These are phyloP conservation scores for Orthosia gothica DNA, from an alignment of 2,888 invertebrate species.

Conservation along the genomic window DNA sequence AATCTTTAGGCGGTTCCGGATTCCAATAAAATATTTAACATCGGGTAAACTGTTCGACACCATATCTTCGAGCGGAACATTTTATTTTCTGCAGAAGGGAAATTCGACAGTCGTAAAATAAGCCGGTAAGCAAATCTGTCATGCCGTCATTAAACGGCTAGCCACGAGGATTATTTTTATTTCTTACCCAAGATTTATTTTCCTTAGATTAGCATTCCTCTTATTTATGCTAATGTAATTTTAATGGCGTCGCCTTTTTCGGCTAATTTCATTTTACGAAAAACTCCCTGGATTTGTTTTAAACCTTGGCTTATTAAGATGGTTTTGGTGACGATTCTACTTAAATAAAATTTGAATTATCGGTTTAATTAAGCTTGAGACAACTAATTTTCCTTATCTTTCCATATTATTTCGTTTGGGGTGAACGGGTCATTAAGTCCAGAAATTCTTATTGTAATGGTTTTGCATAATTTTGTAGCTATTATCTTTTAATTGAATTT, in stretches of 20 bases:
- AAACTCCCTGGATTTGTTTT: slow-evolving; percentile 88
- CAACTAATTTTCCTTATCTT: slow-evolving; percentile 69
- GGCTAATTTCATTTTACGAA: slow-evolving; percentile 90
- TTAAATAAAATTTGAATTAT: slow-evolving; percentile 85
- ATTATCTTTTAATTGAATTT: slow-evolving; percentile 69
- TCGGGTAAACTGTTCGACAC: slow-evolving; percentile 51
- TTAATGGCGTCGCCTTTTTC: slow-evolving; percentile 90
- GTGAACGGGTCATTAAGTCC: slow-evolving; percentile 65
- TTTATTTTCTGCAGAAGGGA: slow-evolving; percentile 65
- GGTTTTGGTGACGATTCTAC: slow-evolving; percentile 83
- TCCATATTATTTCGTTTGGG: slow-evolving; percentile 59
- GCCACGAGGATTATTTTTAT: slow-evolving; percentile 88
- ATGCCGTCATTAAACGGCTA: slow-evolving; percentile 83
- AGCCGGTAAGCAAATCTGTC: slow-evolving; percentile 79
- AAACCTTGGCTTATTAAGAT: slow-evolving; percentile 87
- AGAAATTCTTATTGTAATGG: slow-evolving; percentile 61
- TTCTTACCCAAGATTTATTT: slow-evolving; percentile 89
- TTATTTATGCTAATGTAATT: slow-evolving; percentile 92
- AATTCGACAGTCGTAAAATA: slow-evolving; percentile 69
- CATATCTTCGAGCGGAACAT: slow-evolving; percentile 50
- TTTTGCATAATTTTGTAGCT: slow-evolving; percentile 42
- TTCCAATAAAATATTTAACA: slow-evolving; percentile 60
- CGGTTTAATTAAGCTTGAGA: slow-evolving; percentile 75
- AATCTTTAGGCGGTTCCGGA: slow-evolving; percentile 37
- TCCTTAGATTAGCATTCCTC: slow-evolving; percentile 90